A percentile compares a stretch with the other conserved stretches of the same genome.
These are phyloP conservation scores for Cacatua alba DNA, from an alignment of 2,113 vertebrate genomes.

Conservation along the genomic window DNA sequence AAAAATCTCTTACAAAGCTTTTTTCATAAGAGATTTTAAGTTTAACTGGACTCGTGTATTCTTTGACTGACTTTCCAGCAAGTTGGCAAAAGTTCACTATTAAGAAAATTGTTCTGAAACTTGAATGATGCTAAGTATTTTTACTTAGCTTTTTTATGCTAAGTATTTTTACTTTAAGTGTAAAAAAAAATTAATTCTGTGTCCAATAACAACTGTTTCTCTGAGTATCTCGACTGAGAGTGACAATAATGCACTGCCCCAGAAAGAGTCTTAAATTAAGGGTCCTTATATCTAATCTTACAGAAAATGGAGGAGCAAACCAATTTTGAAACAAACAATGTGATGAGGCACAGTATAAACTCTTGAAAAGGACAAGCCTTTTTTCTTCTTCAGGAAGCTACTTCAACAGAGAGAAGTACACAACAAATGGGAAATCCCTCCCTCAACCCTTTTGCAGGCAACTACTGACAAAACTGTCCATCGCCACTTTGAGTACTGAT, in stretches of 20 bases:
- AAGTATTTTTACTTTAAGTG: background rate
- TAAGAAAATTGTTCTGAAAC: background rate
- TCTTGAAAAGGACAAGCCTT: background rate
- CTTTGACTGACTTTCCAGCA: background rate
- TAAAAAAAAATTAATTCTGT: background rate
- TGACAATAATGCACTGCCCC: background rate
- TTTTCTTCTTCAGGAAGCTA: background rate
- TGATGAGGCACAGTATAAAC: background rate
- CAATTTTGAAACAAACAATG: background rate
- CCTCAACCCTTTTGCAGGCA: background rate
- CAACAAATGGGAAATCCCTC: background rate
- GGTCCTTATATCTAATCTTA: background rate
- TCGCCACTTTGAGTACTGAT: background rate
- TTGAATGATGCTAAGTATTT: background rate
- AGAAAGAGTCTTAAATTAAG: background rate
- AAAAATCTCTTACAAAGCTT: background rate
- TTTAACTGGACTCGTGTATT: background rate
- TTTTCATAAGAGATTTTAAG: background rate
- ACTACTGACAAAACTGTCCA: background rate
- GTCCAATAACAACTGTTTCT: background rate
- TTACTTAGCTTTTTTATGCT: too few species aligned
- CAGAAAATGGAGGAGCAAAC: background rate
- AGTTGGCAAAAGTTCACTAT: background rate
- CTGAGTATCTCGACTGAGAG: background rate
- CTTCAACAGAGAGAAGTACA: background rate